These are phyloP conservation scores for Leucania comma DNA, from an alignment of 2,888 invertebrate genomes.

Conservation along the genomic window DNA sequence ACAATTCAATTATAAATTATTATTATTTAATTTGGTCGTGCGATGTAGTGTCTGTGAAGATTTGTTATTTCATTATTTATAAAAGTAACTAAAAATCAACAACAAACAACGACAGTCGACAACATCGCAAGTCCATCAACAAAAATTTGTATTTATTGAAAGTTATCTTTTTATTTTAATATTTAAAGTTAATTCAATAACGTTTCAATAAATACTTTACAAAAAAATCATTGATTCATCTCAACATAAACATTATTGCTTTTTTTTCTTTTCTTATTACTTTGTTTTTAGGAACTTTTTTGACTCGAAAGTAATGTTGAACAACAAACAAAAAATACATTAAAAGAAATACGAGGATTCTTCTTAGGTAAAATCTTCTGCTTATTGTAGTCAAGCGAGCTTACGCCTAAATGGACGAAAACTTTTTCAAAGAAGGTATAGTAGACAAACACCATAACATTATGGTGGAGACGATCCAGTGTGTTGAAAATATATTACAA, in stretches of 20 bases:
- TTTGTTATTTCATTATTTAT: not conserved
- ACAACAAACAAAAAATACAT: slow-evolving; percentile 16
- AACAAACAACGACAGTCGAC: not conserved
- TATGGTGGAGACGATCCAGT: not conserved
- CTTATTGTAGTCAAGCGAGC: not conserved
- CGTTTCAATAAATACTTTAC: not conserved
- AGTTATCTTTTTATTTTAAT: not conserved
- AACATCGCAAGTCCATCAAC: slow-evolving; percentile 12
- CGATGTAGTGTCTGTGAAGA: not conserved
- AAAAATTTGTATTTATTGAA: not conserved
- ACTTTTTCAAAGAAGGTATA: not conserved
- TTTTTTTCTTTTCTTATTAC: not conserved
- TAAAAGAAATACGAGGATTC: slow-evolving; percentile 2
- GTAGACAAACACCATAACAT: not conserved
- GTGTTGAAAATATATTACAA: not conserved
- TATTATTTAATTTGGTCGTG: not conserved
- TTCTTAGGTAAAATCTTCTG: slow-evolving; percentile 23
- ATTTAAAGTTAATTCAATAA: not conserved
- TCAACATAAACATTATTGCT: not conserved
- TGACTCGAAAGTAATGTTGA: not conserved
- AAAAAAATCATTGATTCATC: slow-evolving; percentile 15
- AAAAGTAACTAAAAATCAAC: not conserved
- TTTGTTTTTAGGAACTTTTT: not conserved
- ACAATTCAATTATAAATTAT: not conserved
- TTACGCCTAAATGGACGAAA: no score